phyloP scores from a whole-genome alignment of 1,140 invertebrate genomes.

The Hirudo medicinalis region DNA sequence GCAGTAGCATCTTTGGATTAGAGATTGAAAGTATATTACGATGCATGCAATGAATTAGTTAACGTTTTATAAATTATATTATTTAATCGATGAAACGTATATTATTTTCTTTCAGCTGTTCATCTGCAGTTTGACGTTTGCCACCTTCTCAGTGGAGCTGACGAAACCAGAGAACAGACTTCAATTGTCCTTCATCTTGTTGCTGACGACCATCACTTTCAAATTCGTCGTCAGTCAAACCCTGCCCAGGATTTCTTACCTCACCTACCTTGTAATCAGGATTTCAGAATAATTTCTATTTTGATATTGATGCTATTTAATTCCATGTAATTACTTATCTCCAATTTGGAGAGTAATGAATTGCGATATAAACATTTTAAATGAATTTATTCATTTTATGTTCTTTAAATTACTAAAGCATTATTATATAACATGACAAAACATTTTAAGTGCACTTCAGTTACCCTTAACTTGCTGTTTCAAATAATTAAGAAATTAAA shows the following conservation, averaged over 20 bases:
- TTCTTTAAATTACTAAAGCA: background rate
- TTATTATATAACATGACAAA: background rate
- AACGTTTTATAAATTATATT: background rate
- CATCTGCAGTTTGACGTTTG: conserved; percentile 32
- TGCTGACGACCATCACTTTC: conserved; percentile 31
- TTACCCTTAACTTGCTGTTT: too few species aligned
- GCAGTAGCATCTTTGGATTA: too few species aligned
- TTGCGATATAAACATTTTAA: background rate
- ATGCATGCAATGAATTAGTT: background rate
- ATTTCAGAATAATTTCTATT: background rate
- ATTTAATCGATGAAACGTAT: background rate
- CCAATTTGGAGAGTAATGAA: background rate
- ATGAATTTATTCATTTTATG: background rate
- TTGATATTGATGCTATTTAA: too few species aligned
- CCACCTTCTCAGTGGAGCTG: conserved; percentile 30
- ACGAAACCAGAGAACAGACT: conserved; percentile 28
- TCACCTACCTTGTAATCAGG: conserved; percentile 22
- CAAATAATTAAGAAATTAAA: too few species aligned
- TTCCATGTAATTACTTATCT: background rate
- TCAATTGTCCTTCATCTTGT: conserved; percentile 33
- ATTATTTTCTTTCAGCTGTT: conserved; percentile 29
- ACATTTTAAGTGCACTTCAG: background rate
- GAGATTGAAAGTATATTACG: too few species aligned
- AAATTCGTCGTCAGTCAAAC: conserved; percentile 25
- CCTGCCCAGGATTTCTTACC: conserved; percentile 23